phyloP scores from a whole-genome alignment of 2,113 vertebrate species.

The Cheirogaleus medius region DNA sequence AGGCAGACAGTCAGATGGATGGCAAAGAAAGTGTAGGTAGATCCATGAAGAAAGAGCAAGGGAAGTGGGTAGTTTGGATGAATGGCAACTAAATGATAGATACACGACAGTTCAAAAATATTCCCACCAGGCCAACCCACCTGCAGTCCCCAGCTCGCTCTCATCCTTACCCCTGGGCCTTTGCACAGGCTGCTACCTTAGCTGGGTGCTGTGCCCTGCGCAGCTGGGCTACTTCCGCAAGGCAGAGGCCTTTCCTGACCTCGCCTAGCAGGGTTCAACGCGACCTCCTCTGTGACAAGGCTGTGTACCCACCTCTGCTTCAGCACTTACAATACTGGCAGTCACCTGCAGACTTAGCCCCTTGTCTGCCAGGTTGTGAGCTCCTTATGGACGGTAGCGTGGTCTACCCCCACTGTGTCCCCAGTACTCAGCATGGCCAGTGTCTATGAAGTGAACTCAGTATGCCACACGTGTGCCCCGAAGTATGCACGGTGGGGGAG shows the following conservation, averaged over 20 bases:
- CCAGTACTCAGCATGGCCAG: neutral
- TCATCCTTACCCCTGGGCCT: neutral
- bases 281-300: neutral
- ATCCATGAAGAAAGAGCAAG: neutral
- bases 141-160: neutral
- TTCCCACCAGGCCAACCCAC: neutral
- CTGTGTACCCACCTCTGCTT: neutral
- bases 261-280: neutral
- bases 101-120: neutral
- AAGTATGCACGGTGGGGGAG: neutral
- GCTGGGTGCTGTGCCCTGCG: neutral
- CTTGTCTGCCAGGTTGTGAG: neutral
- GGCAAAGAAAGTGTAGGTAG: neutral
- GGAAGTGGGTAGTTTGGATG: neutral
- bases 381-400: too few relatives aligned
- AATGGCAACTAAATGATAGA: neutral
- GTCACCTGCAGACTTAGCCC: rapidly evolving
- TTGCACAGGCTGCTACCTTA: neutral
- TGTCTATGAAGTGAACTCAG: neutral
- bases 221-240: neutral
- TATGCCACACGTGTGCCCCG: rapidly evolving
- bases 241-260: neutral
- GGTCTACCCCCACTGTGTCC: neutral
- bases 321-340: neutral
- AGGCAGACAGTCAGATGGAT: neutral